phyloP scores from a whole-genome alignment of 2,113 vertebrate genomes.

The Psettodes erumei region DNA sequence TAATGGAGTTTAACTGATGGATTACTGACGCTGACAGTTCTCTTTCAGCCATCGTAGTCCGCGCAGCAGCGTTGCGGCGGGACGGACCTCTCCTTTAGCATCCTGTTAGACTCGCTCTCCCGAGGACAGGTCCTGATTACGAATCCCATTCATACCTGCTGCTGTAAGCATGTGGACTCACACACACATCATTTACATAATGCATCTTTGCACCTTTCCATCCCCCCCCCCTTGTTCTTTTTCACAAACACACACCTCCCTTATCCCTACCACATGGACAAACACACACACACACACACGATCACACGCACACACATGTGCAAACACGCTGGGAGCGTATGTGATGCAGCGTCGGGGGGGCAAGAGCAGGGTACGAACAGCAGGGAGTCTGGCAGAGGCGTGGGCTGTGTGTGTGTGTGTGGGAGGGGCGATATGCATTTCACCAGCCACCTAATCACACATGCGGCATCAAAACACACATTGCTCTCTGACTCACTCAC shows the following conservation, averaged over 20 bases:
- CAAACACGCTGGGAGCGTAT: conserved; percentile 29
- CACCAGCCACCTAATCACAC: conserved; percentile 61
- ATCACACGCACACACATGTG: not conserved
- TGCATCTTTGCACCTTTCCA: conserved; percentile 44
- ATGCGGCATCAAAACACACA: conserved; percentile 37
- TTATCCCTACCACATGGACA: not conserved
- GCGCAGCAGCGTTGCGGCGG: not conserved
- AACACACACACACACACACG: conserved; percentile 8
- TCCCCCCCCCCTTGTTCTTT: conserved; percentile 48
- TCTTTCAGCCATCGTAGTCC: conserved; percentile 12
- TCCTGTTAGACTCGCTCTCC: conserved; percentile 25
- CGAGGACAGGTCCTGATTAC: conserved; percentile 53
- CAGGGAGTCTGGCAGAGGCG: conserved; percentile 70
- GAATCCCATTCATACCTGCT: conserved; percentile 60
- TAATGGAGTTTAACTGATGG: conserved; percentile 16
- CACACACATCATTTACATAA: conserved; percentile 60
- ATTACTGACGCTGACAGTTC: conserved; percentile 5
- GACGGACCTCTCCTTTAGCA: conserved; percentile 17
- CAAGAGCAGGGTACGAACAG: conserved; percentile 69
- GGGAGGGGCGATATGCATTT: conserved; percentile 78
- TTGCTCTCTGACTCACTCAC: not conserved
- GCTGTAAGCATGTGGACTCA: conserved; percentile 51
- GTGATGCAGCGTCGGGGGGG: conserved; percentile 52
- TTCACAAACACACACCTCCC: conserved; percentile 29
- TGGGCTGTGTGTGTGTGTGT: conserved; percentile 77